phyloP scores from a whole-genome alignment of 1,140 invertebrate species.

The Lordiphosa mommai region DNA sequence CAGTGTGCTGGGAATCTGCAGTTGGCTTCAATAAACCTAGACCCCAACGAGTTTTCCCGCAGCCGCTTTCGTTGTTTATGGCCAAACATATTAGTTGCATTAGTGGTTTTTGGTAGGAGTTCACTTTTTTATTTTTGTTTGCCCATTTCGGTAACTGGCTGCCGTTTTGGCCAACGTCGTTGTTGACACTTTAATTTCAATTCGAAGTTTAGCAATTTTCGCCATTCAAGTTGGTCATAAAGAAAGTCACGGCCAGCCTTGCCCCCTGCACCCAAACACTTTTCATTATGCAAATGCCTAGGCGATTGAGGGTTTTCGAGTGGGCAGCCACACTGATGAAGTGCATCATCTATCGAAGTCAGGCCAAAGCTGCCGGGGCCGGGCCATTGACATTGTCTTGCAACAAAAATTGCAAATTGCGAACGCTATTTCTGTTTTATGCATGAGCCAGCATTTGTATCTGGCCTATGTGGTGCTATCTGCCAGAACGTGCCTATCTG shows the following conservation, averaged over 20 bases:
- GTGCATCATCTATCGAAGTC: conserved; percentile 11
- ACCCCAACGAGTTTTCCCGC: conserved; percentile 28
- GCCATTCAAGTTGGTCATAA: conserved; percentile 38
- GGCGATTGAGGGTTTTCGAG: conserved; percentile 26
- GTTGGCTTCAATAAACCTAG: conserved; percentile 38
- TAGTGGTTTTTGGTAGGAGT: conserved; percentile 53
- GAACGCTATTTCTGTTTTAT: not conserved
- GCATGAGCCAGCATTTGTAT: conserved; percentile 24
- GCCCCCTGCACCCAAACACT: conserved; percentile 10
- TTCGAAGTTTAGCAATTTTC: conserved; percentile 62
- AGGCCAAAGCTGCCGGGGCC: too few relatives aligned
- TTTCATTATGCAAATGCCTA: conserved; percentile 56
- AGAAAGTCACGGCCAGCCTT: conserved; percentile 61
- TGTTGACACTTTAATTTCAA: conserved; percentile 71
- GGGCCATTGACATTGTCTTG: conserved; percentile 28
- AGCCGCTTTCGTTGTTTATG: conserved; percentile 69
- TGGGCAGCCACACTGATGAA: conserved; percentile 22
- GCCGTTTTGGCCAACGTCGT: conserved; percentile 31
- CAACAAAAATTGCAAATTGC: conserved; percentile 19
- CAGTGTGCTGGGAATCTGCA: conserved; percentile 25
- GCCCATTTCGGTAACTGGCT: conserved; percentile 61
- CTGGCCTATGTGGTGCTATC: conserved; percentile 11
- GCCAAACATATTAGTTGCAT: conserved; percentile 69
- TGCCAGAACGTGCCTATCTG: conserved; percentile 46
- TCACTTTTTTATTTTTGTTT: conserved; percentile 42